phyloP scores from a whole-genome alignment of 2,888 invertebrate genomes.

The Chalcis sispes region DNA sequence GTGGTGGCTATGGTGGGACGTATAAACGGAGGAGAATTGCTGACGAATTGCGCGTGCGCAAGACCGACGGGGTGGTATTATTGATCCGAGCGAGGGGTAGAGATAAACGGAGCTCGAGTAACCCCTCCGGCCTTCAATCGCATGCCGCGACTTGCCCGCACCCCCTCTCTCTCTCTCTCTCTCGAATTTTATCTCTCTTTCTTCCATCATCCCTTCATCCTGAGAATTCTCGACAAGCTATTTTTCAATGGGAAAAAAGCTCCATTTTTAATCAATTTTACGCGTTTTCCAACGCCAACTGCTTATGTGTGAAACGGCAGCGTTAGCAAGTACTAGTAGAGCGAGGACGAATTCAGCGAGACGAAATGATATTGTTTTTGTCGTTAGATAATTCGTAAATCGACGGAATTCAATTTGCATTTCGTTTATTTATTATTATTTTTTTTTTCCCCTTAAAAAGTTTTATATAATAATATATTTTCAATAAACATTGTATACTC shows the following conservation, averaged over 20 bases:
- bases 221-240: conserved; percentile 16
- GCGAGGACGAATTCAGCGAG: not conserved
- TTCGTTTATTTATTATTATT: no score
- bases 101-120: conserved; percentile 25
- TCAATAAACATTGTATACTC: no score
- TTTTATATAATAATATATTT: no score
- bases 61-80: conserved; percentile 73
- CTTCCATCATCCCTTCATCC: not conserved
- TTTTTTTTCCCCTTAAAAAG: no score
- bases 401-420: no score
- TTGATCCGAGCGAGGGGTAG: conserved; percentile 69
- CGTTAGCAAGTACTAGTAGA: not conserved
- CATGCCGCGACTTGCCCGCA: conserved; percentile 61
- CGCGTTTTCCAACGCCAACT: not conserved
- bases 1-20: not conserved
- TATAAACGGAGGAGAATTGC: conserved; percentile 54
- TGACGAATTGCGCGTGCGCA: conserved; percentile 66
- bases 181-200: no score
- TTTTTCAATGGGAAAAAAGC: conserved; percentile 38
- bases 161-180: not conserved
- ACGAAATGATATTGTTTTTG: not conserved
- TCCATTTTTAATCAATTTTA: conserved; percentile 39
- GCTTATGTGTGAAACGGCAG: not conserved
- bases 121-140: conserved; percentile 64
- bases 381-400: no score